Base-by-base conservation (phyloP, 1,140 invertebrate genomes). In the Mylabris phalerata region DNA sequence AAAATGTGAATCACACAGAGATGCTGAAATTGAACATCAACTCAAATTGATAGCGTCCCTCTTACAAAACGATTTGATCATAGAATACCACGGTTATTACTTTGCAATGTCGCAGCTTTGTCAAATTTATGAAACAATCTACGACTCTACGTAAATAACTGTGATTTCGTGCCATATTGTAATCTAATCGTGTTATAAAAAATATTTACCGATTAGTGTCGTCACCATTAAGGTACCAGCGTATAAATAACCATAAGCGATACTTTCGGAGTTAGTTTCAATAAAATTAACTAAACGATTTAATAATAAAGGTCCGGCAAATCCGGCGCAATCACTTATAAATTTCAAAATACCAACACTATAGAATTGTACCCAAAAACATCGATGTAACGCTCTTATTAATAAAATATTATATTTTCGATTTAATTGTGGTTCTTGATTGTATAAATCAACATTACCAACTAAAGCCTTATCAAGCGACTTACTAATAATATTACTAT, bases 361-460 rank as follows among this genome's bases (percentile, higher is more conserved):
- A 69, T 95, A 94, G 78, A 96, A 98, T 71, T 94, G 85, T 55
- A 82, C 71, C 24, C 90, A 93, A 76, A 93, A 98, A 65, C 86
- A 86, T 55, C 77, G 80, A 69, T 94, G 85, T n/a, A 98, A 73
- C 0, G 87, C 83, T 60, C 78, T 79, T 0, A 95, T 70, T 9
- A 97, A 70, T 1, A 85, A 83, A 3, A 82, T 74, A 65, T 82
- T 81, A 24, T 78, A 42, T n/a, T 42, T 42, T 7, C 9, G 41
- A n/a, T 10, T 41, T 9, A 38, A 5, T 24, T 19, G 9, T 27
- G 24, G 11, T 50, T 32, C 25, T 38, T 48, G n/a, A 27, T 44
- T 42, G 5, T 58, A 44, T 40, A 10, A 10, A 41, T 63, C 62
- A 9, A 46, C 41, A 13, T 61, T 59, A 9, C 60, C 63, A 50